Evolutionary conservation across 2,888 invertebrate species (phyloP).

Genomic region (Gryllus longicercus): DNA sequence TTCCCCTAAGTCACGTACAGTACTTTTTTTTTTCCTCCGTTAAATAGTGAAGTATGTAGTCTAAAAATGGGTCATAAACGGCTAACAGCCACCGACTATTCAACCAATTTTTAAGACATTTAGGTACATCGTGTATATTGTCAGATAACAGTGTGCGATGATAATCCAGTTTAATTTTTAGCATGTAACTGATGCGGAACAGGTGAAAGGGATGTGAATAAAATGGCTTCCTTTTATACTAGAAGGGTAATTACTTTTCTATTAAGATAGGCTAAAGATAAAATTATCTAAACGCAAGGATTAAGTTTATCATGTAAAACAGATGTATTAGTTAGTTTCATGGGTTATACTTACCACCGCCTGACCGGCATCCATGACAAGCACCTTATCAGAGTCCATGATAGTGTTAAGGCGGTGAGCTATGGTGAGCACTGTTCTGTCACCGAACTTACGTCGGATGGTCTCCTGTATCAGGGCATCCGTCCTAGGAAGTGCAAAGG

Average conservation of each 20-base stretch:
- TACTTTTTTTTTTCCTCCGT: no score
- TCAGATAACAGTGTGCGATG: no score
- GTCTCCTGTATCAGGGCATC: conserved; percentile 75
- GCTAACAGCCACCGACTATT: no score
- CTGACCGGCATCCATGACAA: conserved; percentile 80
- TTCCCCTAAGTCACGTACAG: no score
- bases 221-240: background rate
- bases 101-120: no score
- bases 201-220: no score
- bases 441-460: conserved; percentile 68
- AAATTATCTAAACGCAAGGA: background rate
- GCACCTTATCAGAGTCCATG: conserved; percentile 79
- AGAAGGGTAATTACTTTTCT: background rate
- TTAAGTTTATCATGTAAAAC: background rate
- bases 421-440: conserved; percentile 80
- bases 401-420: conserved; percentile 83
- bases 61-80: no score
- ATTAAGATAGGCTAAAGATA: background rate
- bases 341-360: conserved; percentile 51
- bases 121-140: no score
- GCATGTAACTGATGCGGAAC: no score
- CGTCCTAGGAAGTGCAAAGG: conserved; percentile 56
- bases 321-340: background rate
- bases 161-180: no score
- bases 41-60: no score